Base-by-base conservation (phyloP, 2,113 vertebrate species). In the Alethe castanea region DNA sequence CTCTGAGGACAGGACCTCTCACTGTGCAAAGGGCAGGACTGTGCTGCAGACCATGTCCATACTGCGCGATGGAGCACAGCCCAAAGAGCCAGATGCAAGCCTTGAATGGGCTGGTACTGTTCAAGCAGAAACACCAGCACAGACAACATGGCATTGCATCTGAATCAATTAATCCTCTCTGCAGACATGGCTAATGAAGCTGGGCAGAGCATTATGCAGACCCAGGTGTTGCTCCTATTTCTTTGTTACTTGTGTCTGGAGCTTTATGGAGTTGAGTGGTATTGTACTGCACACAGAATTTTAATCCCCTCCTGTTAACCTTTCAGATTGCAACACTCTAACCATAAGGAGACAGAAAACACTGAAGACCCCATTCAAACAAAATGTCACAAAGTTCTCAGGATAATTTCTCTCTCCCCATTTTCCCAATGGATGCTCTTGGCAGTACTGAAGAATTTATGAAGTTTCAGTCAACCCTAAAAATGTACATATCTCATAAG, bases 11-110 rank as follows among this genome's bases (percentile, higher is more conserved):
- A 69, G n/a, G 42, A 53, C 12, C 11, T 38, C 29, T 66, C 22
- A n/a, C 4, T 26, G 26, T 7, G 33, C 2, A 7, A 65, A 70
- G 14, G 28, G 35, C 26, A 62, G 11, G 29, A 19, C 59, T 76
- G 7, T 45, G 23, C 6, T 65, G n/a, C 45, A 56, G n/a, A 28
- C 28, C 19, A 4, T 45, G n/a, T 20, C 36, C 48, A 2, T 28
- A 6, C 13, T 45, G 48, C 16, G 16, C 8, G 8, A 53, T 1
- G 11, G 18, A 64, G 18, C 48, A 56, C 0, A 3, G 28, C 17
- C 38, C 40, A 47, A 65, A 57, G 53, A 60, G 25, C 5, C 50
- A 76, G 62, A 65, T 82, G 6, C 25, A 65, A 35, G 29, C 26
- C 52, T 56, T 40, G 57, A 81, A 70, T 4, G 35, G 29, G 31